Evolutionary conservation across 64 coral and sea anemone species (phyloP), one percentile per base, ranked within the genome.

Genomic region (Anthopleura sola): DNA sequence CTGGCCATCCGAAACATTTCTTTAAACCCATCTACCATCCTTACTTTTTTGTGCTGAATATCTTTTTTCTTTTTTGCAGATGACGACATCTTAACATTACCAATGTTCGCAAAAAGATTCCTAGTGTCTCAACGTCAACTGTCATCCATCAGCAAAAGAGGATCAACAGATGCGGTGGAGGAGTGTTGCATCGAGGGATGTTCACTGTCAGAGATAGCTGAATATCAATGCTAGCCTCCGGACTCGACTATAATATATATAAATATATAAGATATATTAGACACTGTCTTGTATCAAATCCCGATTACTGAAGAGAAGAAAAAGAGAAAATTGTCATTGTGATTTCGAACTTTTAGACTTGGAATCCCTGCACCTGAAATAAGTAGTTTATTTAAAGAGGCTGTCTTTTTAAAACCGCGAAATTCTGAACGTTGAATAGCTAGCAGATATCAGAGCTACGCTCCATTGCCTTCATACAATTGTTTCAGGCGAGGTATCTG

Each of bases 111-210:
- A n/a, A 79, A 79, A 23, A 48, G 44, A 37, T 79, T 79, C 11
- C 37, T 79, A 24, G 21, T 1, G 37, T 79, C 76, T 79, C 37
- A 38, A 48, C 76, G 76, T 18, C 76, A n/a, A 23, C 1, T 44
- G 3, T 79, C 76, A 38, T 18, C 44, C 6, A 79, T 79, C 37
- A 79, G 37, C 31, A 79, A 79, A 79, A 28, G 76, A 33, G 76
- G 76, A 24, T 24, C 17, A 23, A 79, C 76, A 79, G 76, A 79
- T 46, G 76, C 76, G 8, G 76, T 79, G 0, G 76, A 79, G 47
- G 76, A 79, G 44, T 79, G 76, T 79, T 79, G 76, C 24, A 37
- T 26, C 37, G 76, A 79, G 44, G 76, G 76, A 38, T 79, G 76
- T 44, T 79, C 76, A n/a, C 19, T 79, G 19, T 79, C 76, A 23